Evolutionary conservation across 2,797 vertebrate genomes (phyloP).

Genomic region (Decapterus maruadsi): DNA sequence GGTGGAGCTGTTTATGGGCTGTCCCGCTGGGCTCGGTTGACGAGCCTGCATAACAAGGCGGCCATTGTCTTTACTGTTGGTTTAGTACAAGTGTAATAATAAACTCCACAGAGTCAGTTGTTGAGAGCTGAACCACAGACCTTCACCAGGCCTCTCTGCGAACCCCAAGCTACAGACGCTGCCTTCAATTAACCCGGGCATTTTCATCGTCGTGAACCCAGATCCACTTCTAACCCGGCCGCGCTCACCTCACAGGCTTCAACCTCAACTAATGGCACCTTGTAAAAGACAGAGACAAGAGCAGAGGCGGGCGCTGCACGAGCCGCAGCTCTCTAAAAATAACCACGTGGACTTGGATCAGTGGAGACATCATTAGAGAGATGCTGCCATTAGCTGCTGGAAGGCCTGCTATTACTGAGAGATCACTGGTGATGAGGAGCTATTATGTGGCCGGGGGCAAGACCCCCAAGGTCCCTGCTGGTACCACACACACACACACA

Average conservation of each 20-base stretch:
- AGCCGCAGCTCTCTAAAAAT: conserved; percentile 53
- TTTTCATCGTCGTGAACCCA: conserved; percentile 51
- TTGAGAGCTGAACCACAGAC: conserved; percentile 41
- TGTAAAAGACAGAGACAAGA: conserved; percentile 54
- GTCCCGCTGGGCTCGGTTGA: conserved; percentile 7
- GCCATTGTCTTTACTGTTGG: conserved; percentile 38
- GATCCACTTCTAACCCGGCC: conserved; percentile 49
- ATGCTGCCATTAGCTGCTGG: conserved; percentile 59
- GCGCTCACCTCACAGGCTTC: conserved; percentile 39
- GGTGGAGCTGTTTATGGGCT: not conserved
- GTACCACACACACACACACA: conserved; percentile 45
- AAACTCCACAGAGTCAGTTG: conserved; percentile 40
- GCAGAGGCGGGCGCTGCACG: conserved; percentile 19
- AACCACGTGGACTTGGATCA: conserved; percentile 52
- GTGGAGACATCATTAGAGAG: conserved; percentile 69
- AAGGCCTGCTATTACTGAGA: conserved; percentile 65
- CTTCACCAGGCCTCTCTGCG: conserved; percentile 27
- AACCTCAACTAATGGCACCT: conserved; percentile 63
- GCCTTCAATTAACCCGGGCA: conserved; percentile 58
- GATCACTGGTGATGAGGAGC: conserved; percentile 51
- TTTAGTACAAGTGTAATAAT: conserved; percentile 36
- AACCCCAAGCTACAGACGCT: conserved; percentile 37
- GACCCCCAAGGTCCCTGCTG: conserved; percentile 55
- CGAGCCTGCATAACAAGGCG: conserved; percentile 11
- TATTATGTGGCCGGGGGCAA: conserved; percentile 67